Evolutionary conservation across 2,888 invertebrate genomes (phyloP).

Genomic region (Heliconius charithonia): DNA sequence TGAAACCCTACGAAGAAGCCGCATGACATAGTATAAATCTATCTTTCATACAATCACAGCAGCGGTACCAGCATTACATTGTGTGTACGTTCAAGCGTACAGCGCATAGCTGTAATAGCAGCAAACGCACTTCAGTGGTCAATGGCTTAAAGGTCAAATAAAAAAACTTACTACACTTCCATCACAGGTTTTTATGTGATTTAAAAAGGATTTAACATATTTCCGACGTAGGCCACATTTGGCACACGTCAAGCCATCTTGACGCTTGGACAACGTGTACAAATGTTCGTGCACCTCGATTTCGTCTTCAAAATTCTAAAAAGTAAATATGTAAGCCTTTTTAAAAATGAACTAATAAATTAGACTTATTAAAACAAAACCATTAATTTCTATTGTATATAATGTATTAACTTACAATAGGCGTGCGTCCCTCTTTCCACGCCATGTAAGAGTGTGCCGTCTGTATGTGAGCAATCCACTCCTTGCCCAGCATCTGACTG

Average conservation of each 20-base stretch:
- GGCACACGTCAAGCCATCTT: slow-evolving; percentile 54
- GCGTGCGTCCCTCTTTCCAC: slow-evolving; percentile 59
- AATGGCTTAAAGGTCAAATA: neutral
- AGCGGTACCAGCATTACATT: neutral
- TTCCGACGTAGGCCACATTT: slow-evolving; percentile 53
- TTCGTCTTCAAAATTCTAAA: neutral
- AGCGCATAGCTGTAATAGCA: no score
- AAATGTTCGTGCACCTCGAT: slow-evolving; percentile 42
- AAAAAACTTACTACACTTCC: slow-evolving; percentile 38
- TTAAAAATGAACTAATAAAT: neutral
- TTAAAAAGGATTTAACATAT: slow-evolving; percentile 51
- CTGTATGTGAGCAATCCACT: slow-evolving; percentile 60
- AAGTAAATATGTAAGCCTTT: no score
- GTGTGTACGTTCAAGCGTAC: neutral
- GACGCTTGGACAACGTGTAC: slow-evolving; percentile 49
- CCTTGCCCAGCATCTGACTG: neutral
- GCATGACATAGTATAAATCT: neutral
- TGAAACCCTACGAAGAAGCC: neutral
- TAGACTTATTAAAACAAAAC: neutral
- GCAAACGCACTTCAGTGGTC: neutral
- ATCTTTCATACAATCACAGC: neutral
- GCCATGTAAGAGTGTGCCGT: slow-evolving; percentile 63
- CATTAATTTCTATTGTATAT: neutral
- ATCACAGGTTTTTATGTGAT: slow-evolving; percentile 46
- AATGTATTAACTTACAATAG: slow-evolving; percentile 50